These are phyloP conservation scores for Drosophila kambysellisi DNA, from an alignment of 2,888 invertebrate species.

Conservation along the genomic window DNA sequence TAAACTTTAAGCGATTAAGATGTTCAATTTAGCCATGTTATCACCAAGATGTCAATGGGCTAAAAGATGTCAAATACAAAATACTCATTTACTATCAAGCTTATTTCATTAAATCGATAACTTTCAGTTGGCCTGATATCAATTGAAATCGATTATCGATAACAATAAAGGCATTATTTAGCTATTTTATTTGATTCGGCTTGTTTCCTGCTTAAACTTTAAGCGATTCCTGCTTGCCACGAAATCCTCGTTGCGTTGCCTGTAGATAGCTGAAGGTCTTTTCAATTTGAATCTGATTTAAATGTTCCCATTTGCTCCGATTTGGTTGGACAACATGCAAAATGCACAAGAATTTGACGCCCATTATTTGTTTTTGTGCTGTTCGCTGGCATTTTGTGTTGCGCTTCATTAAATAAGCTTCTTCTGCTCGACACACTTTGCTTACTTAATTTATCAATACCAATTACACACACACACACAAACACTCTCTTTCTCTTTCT, in stretches of 20 bases:
- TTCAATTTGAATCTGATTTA: not conserved
- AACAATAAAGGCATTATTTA: not conserved
- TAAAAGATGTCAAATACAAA: not conserved
- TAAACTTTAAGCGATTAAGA: not conserved
- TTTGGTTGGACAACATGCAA: not conserved
- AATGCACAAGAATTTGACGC: not conserved
- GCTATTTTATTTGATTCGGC: not conserved
- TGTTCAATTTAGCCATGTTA: not conserved
- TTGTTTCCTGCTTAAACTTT: not conserved
- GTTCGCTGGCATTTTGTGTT: conserved; percentile 21
- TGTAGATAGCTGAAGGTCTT: not conserved
- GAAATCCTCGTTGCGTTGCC: not conserved
- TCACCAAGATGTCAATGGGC: not conserved
- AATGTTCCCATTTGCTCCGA: not conserved
- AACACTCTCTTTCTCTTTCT: not conserved
- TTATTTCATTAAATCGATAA: not conserved
- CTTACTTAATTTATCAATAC: conserved; percentile 72
- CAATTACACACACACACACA: conserved; percentile 60
- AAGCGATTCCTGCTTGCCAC: not conserved
- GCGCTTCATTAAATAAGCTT: conserved; percentile 52
- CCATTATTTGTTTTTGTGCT: not conserved
- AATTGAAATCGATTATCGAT: not conserved
- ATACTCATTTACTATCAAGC: not conserved
- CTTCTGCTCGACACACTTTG: conserved; percentile 53
- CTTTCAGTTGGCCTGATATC: not conserved